Conservation (phyloP, 2,113 vertebrate genomes). For the Saguinus midas region DNA sequence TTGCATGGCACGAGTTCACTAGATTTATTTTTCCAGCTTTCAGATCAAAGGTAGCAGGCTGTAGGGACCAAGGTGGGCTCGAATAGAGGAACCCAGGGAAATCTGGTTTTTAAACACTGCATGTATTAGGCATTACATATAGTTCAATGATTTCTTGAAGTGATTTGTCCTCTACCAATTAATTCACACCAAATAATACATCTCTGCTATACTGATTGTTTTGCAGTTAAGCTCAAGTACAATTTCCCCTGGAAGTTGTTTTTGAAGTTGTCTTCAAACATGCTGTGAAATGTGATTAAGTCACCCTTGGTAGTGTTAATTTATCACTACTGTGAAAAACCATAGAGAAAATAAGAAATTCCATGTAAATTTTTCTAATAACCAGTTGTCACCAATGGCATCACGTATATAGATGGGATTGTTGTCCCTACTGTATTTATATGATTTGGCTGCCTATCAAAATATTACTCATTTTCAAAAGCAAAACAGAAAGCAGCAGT, state of each 20-base stretch:
- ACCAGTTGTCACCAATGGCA: not conserved
- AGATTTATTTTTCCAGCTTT: not conserved
- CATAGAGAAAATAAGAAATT: constrained; percentile 39
- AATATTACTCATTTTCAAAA: not conserved
- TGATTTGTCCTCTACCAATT: not conserved
- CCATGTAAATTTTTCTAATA: not conserved
- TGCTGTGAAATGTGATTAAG: not conserved
- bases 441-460: not conserved
- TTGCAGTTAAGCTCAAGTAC: not conserved
- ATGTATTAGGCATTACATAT: not conserved
- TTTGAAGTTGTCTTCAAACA: not conserved
- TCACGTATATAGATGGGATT: not conserved
- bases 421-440: constrained; percentile 22
- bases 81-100: not conserved
- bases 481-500: constrained; percentile 31
- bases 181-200: not conserved
- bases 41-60: not conserved
- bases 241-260: not conserved
- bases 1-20: not conserved
- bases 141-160: not conserved
- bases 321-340: not conserved
- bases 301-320: not conserved
- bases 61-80: not conserved
- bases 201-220: not conserved
- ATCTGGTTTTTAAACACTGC: not conserved